phyloP scores from a whole-genome alignment of 1,140 invertebrate genomes.

The Drosophila bocqueti region DNA sequence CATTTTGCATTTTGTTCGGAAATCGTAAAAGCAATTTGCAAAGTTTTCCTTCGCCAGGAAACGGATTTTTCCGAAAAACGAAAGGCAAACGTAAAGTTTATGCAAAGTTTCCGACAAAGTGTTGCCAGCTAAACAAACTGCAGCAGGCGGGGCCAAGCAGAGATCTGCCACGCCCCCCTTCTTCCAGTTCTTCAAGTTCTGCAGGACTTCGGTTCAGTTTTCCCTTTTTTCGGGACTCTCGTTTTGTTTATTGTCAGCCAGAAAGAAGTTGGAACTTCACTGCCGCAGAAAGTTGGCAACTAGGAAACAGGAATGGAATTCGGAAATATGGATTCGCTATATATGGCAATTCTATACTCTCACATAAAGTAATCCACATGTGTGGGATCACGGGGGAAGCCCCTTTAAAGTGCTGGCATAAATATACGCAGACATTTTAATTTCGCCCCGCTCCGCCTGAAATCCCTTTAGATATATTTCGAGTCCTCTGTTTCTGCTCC shows the following conservation, averaged over 20 bases:
- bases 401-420: constrained; percentile 51
- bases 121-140: constrained; percentile 79
- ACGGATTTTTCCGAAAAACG: constrained; percentile 33
- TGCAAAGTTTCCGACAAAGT: constrained; percentile 71
- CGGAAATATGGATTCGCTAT: constrained; percentile 52
- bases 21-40: constrained; percentile 71
- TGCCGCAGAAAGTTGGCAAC: constrained; percentile 48
- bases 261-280: constrained; percentile 50
- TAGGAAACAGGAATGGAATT: constrained; percentile 63
- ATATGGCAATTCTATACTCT: constrained; percentile 22
- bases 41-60: constrained; percentile 32
- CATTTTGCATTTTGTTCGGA: constrained; percentile 32
- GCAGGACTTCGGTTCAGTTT: constrained; percentile 30
- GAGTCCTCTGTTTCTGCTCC: neutral
- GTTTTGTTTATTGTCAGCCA: constrained; percentile 74
- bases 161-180: constrained; percentile 21
- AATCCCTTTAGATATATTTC: neutral
- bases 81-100: constrained; percentile 53
- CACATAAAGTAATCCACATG: neutral
- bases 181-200: constrained; percentile 12
- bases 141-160: constrained; percentile 38
- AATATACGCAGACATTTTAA: constrained; percentile 54
- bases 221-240: constrained; percentile 10
- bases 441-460: constrained; percentile 24
- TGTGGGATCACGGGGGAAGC: neutral